These are phyloP conservation scores for Fukomys damarensis DNA, from an alignment of 2,113 vertebrate species.

Conservation along the genomic window DNA sequence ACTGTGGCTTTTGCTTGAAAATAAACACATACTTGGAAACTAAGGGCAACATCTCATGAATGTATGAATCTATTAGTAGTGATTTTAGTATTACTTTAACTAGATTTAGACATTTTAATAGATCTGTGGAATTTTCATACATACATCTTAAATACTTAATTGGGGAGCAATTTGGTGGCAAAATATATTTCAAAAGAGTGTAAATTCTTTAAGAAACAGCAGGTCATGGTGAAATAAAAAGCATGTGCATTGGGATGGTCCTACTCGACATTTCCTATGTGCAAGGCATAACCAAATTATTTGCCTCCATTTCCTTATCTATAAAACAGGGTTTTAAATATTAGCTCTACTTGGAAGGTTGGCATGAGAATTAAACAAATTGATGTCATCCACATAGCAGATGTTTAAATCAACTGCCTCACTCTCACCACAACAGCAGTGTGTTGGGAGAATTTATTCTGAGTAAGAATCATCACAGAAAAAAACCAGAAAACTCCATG, in stretches of 20 bases:
- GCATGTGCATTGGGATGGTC: background rate
- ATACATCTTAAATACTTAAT: background rate
- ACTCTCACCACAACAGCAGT: background rate
- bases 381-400: background rate
- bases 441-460: constrained; percentile 8
- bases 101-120: background rate
- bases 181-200: background rate
- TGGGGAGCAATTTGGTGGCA: background rate
- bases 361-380: constrained; percentile 9
- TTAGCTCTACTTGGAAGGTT: background rate
- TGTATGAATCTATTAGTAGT: background rate
- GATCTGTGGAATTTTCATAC: background rate
- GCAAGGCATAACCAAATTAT: background rate
- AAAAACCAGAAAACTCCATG: background rate
- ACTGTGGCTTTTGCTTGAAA: constrained; percentile 42
- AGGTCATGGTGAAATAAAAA: background rate
- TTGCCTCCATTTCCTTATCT: constrained; percentile 35
- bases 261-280: background rate
- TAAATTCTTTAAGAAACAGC: background rate
- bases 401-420: background rate
- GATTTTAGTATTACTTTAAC: constrained; percentile 57
- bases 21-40: constrained; percentile 59
- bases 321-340: background rate
- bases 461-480: background rate
- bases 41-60: constrained; percentile 28